Base-by-base conservation (phyloP, 1,140 invertebrate species). In the Carposina sasakii region DNA sequence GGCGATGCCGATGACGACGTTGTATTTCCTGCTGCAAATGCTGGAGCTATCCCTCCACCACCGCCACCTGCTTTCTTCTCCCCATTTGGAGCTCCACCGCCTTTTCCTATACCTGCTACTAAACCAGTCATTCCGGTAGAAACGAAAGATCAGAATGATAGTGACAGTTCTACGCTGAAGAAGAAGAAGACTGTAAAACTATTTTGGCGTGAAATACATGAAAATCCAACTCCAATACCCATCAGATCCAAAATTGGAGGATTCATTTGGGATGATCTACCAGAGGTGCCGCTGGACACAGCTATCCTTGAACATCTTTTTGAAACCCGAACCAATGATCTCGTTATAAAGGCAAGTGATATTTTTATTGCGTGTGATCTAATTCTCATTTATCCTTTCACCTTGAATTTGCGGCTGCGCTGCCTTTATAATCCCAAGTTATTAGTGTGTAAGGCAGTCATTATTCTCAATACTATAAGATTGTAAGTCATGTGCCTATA, bases 131-230 rank as follows among this genome's bases (percentile, higher is more conserved):
- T 59, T 16, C 50, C 70, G 1, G 40, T 60, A 4, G 48, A 59
- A 6, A 57, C 67, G 1, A 79, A 85, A 41, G 53, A 55, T 1
- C 68, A 52, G 57, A 60, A 82, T 34, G 67, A 73, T 36, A 71
- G 63, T 13, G 71, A 71, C 13, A 86, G 76, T 9, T 86, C 69
- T 6, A 73, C 74, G 2, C 86, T 89, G 15, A 93, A 93, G 69
- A 98, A 98, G 76, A 98, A 98, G 77, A 99, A 99, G 81, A 99
- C 98, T n/a, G 93, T 99, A 3, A 98, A 98, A 86, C 86, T 99
- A n/a, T 99, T 99, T 79, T 99, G 98, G 98, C 95, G 95, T 74
- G 96, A 99, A 85, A 91, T 96, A 3, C 89, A 94, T 53, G 95
- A 97, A 54, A 95, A 96, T 74, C 90, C 93, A 10, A 84, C 92